These are phyloP conservation scores for Corvus cornix DNA, from an alignment of 2,113 vertebrate genomes.

Conservation along the genomic window DNA sequence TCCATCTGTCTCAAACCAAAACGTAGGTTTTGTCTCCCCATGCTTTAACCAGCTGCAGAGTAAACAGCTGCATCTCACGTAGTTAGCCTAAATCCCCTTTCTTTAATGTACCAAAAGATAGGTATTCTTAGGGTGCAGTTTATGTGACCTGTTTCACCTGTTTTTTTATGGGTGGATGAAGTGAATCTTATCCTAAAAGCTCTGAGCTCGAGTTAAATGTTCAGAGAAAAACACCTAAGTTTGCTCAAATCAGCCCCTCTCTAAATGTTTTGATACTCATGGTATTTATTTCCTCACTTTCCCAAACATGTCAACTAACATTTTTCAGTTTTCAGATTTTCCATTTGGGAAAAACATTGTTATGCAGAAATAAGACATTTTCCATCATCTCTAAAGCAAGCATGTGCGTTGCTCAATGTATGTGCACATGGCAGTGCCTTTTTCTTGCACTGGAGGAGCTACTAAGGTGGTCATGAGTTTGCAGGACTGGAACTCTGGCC, in stretches of 20 bases:
- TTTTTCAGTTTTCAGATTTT: not conserved
- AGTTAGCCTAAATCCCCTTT: not conserved
- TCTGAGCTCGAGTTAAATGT: not conserved
- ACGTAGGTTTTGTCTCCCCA: not conserved
- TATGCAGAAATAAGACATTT: not conserved
- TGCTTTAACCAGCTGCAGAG: not conserved
- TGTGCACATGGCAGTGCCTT: accelerated
- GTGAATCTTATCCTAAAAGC: not conserved
- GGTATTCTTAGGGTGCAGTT: not conserved
- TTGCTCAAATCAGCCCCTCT: not conserved
- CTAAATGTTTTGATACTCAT: not conserved
- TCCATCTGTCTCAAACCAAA: not conserved
- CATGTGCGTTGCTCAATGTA: not conserved
- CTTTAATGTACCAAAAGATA: not conserved
- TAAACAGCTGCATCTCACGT: not conserved
- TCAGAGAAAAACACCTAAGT: not conserved
- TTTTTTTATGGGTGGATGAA: not conserved
- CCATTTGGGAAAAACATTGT: not conserved
- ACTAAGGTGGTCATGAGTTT: accelerated
- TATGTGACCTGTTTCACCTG: not conserved
- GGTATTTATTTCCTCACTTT: not conserved
- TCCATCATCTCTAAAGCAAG: not conserved
- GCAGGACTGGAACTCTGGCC: not conserved
- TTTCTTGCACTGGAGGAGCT: not conserved
- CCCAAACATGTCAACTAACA: not conserved